Evolutionary conservation across 2,888 invertebrate species (phyloP), one percentile per base, ranked within the genome.

Genomic region (Nomada lathburiana): DNA sequence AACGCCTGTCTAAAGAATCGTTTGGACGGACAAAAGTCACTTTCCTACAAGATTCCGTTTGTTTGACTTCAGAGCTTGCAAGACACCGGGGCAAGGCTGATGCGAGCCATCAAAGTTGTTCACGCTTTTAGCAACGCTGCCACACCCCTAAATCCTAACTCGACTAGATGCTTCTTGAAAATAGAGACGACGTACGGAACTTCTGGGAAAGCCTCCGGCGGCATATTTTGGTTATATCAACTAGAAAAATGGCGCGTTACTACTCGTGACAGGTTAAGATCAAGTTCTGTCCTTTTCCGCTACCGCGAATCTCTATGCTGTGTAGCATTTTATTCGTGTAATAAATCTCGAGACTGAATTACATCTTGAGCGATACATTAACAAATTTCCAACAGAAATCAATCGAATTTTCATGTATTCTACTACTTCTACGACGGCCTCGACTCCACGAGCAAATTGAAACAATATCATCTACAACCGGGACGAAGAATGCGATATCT

Each of bases 361-460:
- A 42, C 60, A 57, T 2, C 5, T 9, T 23, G 26, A 20, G 5
- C 23, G 42, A 26, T 62, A 53, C 18, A 73, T 59, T 44, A n/a
- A 7, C 52, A 42, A 52, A 52, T 52, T 64, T 42, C n/a, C 57
- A 7, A 50, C 93, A 98, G 98, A 95, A 95, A 95, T 81, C 98
- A 98, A 93, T 96, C 97, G 69, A 98, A 98, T 92, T 98, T 98
- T 92, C 97, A 98, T 93, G 96, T 98, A 29, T 96, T 98, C 84
- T 98, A 98, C 94, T 98, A 98, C 92, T 96, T 98, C 87, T 98
- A 98, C 93, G 98, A 98, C 92, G 97, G 96, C 5, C 95, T 98
- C 92, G 96, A 96, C 87, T 95, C 96, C 16, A 95, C 95, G 23
- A 96, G 96, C 73, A 95, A 96, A 76, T 94, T 97, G 57, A 95